These are phyloP conservation scores for Drepana falcataria DNA, from an alignment of 2,888 invertebrate species.

Conservation along the genomic window DNA sequence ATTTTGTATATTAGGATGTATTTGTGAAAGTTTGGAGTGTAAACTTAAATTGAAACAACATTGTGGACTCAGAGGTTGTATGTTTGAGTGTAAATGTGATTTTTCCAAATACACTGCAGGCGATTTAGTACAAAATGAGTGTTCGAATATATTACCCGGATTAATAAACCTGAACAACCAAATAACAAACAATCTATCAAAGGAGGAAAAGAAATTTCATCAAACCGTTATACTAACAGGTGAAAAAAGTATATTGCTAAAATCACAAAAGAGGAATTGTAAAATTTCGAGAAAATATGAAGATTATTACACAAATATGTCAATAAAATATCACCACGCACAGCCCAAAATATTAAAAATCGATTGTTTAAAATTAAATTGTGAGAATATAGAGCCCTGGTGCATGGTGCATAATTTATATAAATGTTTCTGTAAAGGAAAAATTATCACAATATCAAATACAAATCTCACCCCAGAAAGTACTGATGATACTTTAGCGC, in stretches of 20 bases:
- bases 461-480: background rate
- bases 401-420: slow-evolving; percentile 83
- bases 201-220: slow-evolving; percentile 85
- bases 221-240: slow-evolving; percentile 83
- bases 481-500: background rate
- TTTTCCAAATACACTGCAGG: slow-evolving; percentile 44
- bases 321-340: slow-evolving; percentile 34
- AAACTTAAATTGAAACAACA: slow-evolving; percentile 71
- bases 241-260: slow-evolving; percentile 81
- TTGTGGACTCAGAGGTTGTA: slow-evolving; percentile 80
- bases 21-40: slow-evolving; percentile 80
- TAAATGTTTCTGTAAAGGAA: slow-evolving; percentile 81
- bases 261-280: slow-evolving; percentile 75
- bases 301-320: slow-evolving; percentile 65
- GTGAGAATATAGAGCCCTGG: slow-evolving; percentile 77
- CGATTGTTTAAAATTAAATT: slow-evolving; percentile 38
- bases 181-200: slow-evolving; percentile 78
- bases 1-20: slow-evolving; percentile 81
- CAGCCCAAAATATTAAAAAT: slow-evolving; percentile 33
- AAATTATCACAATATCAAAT: slow-evolving; percentile 33
- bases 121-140: slow-evolving; percentile 34
- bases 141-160: slow-evolving; percentile 42
- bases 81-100: slow-evolving; percentile 75
- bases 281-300: slow-evolving; percentile 81
- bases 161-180: slow-evolving; percentile 67